Conservation (phyloP, 2,797 vertebrate genomes). For the Arctocebus calabarensis region DNA sequence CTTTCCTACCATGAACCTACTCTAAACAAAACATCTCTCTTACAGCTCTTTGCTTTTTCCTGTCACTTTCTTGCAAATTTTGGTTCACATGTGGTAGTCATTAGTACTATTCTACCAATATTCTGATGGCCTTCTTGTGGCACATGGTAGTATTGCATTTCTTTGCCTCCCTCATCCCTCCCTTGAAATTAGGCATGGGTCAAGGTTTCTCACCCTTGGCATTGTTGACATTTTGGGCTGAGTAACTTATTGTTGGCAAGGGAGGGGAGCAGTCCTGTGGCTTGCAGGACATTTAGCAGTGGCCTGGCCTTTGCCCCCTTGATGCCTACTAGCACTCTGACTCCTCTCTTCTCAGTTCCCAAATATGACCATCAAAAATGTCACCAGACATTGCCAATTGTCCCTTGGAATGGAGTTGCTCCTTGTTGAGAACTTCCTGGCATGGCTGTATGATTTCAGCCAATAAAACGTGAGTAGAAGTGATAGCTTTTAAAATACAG, state of each 20-base stretch:
- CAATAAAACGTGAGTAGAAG: neutral
- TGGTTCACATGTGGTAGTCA: neutral
- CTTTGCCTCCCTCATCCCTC: neutral
- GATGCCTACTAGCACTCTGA: neutral
- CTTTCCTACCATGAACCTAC: slow-evolving; percentile 8
- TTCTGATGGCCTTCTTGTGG: neutral
- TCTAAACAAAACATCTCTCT: slow-evolving; percentile 21
- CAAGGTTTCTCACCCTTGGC: neutral
- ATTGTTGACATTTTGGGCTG: neutral
- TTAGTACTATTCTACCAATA: neutral
- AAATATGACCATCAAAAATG: neutral
- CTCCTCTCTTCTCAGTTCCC: neutral
- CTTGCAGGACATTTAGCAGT: slow-evolving; percentile 22
- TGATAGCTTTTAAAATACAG: neutral
- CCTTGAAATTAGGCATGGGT: slow-evolving; percentile 8
- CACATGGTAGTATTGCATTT: neutral
- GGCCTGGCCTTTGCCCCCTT: neutral
- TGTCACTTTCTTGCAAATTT: neutral
- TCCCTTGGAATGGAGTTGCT: neutral
- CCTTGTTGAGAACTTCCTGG: neutral
- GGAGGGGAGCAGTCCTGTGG: neutral
- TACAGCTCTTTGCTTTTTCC: neutral
- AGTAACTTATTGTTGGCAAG: neutral
- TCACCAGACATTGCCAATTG: slow-evolving; percentile 22
- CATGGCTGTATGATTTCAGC: neutral